These are phyloP conservation scores for Drosophila guanche DNA, from an alignment of 1,140 invertebrate genomes.

Conservation along the genomic window DNA sequence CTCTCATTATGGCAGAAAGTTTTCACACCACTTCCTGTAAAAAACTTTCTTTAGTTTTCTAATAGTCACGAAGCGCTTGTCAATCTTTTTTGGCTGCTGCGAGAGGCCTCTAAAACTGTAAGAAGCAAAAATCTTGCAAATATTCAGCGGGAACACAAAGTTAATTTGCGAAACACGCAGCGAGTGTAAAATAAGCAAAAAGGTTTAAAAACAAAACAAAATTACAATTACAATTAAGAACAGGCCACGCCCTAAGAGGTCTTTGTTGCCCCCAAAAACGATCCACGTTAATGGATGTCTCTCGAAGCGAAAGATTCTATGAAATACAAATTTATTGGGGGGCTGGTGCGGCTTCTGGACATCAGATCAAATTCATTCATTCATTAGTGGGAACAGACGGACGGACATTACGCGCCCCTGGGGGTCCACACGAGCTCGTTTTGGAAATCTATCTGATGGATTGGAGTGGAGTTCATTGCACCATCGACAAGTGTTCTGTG, in stretches of 20 bases:
- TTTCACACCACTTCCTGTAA: too few species aligned
- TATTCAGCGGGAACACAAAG: slow-evolving; percentile 2
- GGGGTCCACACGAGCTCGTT: slow-evolving; percentile 54
- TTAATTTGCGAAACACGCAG: slow-evolving; percentile 22
- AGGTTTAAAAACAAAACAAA: slow-evolving; percentile 24
- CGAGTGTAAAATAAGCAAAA: slow-evolving; percentile 38
- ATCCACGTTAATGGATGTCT: slow-evolving; percentile 1
- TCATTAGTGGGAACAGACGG: slow-evolving; percentile 41
- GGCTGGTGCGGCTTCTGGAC: slow-evolving; percentile 27
- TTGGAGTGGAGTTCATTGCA: slow-evolving; percentile 68
- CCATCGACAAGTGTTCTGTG: slow-evolving; percentile 25
- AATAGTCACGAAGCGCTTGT: too few species aligned
- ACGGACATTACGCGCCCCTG: slow-evolving; percentile 33
- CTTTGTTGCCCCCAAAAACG: slow-evolving; percentile 2
- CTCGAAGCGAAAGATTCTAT: slow-evolving; percentile 6
- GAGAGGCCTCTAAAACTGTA: too few species aligned
- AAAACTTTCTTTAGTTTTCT: background rate
- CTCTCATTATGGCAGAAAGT: slow-evolving; percentile 10
- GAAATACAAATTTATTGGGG: slow-evolving; percentile 58
- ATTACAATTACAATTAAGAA: slow-evolving; percentile 12
- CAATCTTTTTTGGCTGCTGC: too few species aligned
- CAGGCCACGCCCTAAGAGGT: background rate
- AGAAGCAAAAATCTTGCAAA: background rate
- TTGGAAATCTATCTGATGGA: slow-evolving; percentile 31
- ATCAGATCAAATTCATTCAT: slow-evolving; percentile 30